Base-by-base conservation (phyloP, 1,140 invertebrate genomes). In the Saxidomus purpurata region DNA sequence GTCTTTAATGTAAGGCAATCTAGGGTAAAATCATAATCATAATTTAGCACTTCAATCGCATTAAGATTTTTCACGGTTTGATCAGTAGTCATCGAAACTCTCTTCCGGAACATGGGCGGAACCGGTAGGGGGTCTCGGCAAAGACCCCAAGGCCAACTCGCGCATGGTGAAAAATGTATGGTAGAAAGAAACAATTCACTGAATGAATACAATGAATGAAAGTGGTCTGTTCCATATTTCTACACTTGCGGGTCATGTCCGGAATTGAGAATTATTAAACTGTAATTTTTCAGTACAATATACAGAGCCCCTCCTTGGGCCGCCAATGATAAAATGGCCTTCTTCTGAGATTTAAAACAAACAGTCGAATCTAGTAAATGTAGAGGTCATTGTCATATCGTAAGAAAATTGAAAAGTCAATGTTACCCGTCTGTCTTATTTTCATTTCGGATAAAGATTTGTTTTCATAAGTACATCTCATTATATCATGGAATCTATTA, bases 31-130 rank as follows among this genome's bases (percentile, higher is more conserved):
- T 79, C 19, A 76, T 79, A 36, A 79, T 36, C 76, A 79, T 4
- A 79, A 79, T 79, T 52, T 22, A 17, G 25, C 36, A 79, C 76
- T 79, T 38, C 34, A 79, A 55, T 47, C 28, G 47, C 76, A 79
- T 79, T 79, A 79, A 36, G 28, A 79, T 52, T 17, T 34, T 52
- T 79, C 28, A 55, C 22, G 49, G 31, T 55, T 52, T 49, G 43
- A 34, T 17, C 47, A 34, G 74, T 49, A 71, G 67, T 40, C 67
- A 38, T 15, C 11, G 67, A 38, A 40, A 63, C 59, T 8, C 25
- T 63, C 43, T 43, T 8, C 15, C 43, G 4, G 15, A 43, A 4
- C 43, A 43, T 15, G 6, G 43, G 43, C 43, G 43, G 4, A 43
- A 8, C 43, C 15, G 6, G 43, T 8, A 43, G 43, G 43, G n/a